These are phyloP conservation scores for Drosophila bunnanda DNA, from an alignment of 2,888 invertebrate species.

Conservation along the genomic window DNA sequence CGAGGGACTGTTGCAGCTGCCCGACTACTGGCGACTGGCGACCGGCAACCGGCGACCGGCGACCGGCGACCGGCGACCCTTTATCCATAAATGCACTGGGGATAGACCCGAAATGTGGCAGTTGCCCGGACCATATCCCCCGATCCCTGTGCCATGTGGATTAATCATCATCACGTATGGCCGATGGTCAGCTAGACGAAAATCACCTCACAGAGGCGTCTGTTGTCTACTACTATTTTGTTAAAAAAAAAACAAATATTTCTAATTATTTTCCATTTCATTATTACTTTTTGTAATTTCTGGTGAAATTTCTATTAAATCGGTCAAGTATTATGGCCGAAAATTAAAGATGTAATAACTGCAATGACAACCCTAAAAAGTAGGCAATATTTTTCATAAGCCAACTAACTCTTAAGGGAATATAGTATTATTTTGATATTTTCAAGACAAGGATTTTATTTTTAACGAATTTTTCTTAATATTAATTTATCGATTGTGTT, in stretches of 20 bases:
- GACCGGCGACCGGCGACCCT: background rate
- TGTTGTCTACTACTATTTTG: background rate
- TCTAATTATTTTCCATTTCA: background rate
- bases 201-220: background rate
- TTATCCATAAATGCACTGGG: conserved; percentile 38
- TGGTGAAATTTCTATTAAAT: background rate
- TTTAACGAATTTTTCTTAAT: background rate
- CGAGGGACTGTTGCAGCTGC: conserved; percentile 42
- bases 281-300: too few relatives aligned
- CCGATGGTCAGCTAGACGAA: background rate
- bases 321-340: too few relatives aligned
- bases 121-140: background rate
- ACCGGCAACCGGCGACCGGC: background rate
- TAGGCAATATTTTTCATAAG: background rate
- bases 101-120: conserved; percentile 46
- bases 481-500: too few relatives aligned
- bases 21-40: background rate
- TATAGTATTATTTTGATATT: background rate
- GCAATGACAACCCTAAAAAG: background rate
- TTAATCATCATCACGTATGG: conserved; percentile 63
- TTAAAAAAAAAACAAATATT: background rate
- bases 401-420: background rate
- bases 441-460: background rate
- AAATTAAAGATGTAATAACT: too few relatives aligned
- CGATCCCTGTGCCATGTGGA: conserved; percentile 44